Evolutionary conservation across 2,888 invertebrate species (phyloP).

Genomic region (Pristionchus entomophagus): DNA sequence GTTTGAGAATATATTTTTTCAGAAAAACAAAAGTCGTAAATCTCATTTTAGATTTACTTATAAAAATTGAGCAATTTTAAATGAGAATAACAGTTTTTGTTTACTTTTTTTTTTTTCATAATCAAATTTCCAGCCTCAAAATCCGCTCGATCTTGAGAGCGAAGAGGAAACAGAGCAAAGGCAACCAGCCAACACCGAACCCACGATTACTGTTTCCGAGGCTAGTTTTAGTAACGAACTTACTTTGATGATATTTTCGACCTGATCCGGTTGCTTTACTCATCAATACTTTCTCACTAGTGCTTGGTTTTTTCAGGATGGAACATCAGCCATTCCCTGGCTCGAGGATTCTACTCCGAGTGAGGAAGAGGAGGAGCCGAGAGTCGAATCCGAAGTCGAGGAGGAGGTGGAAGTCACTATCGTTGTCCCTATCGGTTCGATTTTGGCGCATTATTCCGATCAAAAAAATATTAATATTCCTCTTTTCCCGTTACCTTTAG

Average conservation of each 20-base stretch:
- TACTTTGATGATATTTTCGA: background rate
- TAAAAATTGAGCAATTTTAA: too few relatives aligned
- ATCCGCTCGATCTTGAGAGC: conserved; percentile 8
- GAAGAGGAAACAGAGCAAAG: background rate
- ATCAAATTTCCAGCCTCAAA: conserved; percentile 31
- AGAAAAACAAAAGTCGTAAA: background rate
- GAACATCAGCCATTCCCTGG: background rate
- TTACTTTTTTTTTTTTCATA: too few relatives aligned
- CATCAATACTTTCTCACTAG: too few relatives aligned
- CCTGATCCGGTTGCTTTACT: background rate
- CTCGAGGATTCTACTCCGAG: background rate
- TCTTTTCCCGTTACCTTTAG: too few relatives aligned
- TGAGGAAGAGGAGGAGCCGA: background rate
- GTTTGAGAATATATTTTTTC: background rate
- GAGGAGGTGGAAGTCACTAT: background rate
- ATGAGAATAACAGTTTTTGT: too few relatives aligned
- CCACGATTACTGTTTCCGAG: too few relatives aligned
- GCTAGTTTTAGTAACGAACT: background rate
- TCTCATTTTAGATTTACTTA: background rate
- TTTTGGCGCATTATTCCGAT: background rate
- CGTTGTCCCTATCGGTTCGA: background rate
- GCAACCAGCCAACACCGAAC: too few relatives aligned
- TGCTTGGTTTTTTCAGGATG: background rate
- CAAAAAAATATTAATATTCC: too few relatives aligned
- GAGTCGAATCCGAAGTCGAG: background rate